phyloP scores from a whole-genome alignment of 2,888 invertebrate genomes.

The Lasioglossum lativentre region DNA sequence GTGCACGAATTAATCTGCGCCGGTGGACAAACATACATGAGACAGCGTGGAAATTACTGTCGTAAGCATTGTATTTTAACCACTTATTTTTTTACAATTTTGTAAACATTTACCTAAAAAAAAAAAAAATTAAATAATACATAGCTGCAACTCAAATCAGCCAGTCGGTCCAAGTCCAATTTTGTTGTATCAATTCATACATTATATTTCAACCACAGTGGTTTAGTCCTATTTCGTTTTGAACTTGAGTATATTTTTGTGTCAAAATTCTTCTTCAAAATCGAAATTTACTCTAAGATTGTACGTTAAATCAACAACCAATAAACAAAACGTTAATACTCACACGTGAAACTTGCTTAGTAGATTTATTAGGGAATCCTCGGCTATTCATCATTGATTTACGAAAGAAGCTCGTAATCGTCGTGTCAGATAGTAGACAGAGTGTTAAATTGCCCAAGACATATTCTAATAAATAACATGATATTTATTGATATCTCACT shows the following conservation, averaged over 20 bases:
- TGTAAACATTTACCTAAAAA: too few relatives aligned
- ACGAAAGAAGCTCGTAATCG: neutral
- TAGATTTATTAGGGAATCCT: neutral
- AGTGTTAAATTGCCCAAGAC: neutral
- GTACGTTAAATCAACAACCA: too few relatives aligned
- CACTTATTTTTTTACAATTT: too few relatives aligned
- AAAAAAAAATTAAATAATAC: neutral
- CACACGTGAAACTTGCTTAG: neutral
- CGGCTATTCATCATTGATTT: neutral
- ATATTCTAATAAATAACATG: neutral
- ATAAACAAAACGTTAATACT: neutral
- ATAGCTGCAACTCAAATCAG: neutral
- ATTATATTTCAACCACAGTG: too few relatives aligned
- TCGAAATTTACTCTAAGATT: too few relatives aligned
- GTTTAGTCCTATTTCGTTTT: neutral
- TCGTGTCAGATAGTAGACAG: neutral
- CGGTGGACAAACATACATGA: neutral
- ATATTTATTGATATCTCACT: neutral
- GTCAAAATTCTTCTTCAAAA: neutral
- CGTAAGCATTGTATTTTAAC: neutral
- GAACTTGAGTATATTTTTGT: neutral
- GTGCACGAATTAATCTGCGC: constrained; percentile 49
- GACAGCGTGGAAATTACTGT: neutral
- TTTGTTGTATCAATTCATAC: neutral
- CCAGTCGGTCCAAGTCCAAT: neutral